These are phyloP conservation scores for Pogonocherus hispidulus DNA, from an alignment of 2,888 invertebrate species.

Conservation along the genomic window DNA sequence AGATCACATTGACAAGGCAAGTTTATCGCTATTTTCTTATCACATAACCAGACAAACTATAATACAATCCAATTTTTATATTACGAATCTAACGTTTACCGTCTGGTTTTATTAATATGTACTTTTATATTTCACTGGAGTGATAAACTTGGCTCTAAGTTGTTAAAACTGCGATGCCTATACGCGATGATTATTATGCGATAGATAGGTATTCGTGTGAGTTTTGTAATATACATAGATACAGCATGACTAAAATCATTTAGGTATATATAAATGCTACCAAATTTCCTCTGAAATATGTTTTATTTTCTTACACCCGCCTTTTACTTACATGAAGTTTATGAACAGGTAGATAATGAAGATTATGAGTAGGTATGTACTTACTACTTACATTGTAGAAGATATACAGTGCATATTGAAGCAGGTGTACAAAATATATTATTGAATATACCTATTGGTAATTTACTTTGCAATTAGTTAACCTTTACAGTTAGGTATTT, in stretches of 20 bases:
- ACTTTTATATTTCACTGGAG: conserved; percentile 13
- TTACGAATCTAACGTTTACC: conserved; percentile 20
- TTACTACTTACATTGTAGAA: no score
- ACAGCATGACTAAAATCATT: conserved; percentile 46
- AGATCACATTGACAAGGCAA: conserved; percentile 59
- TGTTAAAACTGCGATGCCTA: conserved; percentile 42
- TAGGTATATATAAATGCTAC: conserved; percentile 48
- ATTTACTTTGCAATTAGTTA: no score
- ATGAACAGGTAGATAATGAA: no score
- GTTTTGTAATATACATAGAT: conserved; percentile 59
- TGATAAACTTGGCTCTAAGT: conserved; percentile 42
- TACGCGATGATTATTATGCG: conserved; percentile 41
- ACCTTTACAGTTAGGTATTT: no score
- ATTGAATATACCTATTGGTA: no score
- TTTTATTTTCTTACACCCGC: neutral
- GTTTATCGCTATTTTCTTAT: conserved; percentile 57
- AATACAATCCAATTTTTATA: conserved; percentile 26
- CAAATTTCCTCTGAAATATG: conserved; percentile 44
- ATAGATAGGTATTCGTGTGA: conserved; percentile 43
- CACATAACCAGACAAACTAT: conserved; percentile 51
- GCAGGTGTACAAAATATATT: no score
- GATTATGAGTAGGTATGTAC: no score
- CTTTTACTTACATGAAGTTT: neutral
- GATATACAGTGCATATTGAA: no score
- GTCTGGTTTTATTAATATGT: conserved; percentile 26